Percentiles rank a stretch among this genome's conserved stretches.
phyloP scores from a whole-genome alignment of 2,113 vertebrate species.

The Carassius auratus region DNA sequence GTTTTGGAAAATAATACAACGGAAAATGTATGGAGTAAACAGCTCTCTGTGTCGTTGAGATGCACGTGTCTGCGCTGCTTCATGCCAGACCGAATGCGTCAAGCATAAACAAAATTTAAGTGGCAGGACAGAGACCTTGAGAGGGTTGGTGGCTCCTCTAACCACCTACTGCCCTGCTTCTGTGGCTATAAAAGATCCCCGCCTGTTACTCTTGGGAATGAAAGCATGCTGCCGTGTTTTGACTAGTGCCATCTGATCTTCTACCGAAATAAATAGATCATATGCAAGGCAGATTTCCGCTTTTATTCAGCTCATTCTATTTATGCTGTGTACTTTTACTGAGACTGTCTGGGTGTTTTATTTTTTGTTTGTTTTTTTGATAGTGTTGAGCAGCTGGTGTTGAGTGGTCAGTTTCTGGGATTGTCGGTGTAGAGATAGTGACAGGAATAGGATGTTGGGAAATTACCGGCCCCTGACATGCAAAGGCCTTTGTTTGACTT shows the following conservation, averaged over 20 bases:
- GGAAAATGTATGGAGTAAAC: constrained; percentile 9
- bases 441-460: constrained; percentile 39
- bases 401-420: neutral
- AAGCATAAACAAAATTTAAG: constrained; percentile 2
- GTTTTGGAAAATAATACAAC: neutral
- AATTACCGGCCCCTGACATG: constrained; percentile 14
- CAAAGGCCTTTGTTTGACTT: constrained; percentile 64
- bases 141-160: neutral
- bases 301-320: neutral
- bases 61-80: neutral
- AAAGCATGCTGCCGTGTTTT: constrained; percentile 10
- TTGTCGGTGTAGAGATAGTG: constrained; percentile 14
- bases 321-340: neutral
- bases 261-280: constrained; percentile 13
- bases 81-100: constrained; percentile 7
- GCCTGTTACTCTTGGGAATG: constrained; percentile 11
- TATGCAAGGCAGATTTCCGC: constrained; percentile 2
- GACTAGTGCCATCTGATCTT: constrained; percentile 26
- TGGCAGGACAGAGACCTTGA: constrained; percentile 19
- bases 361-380: neutral
- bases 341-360: neutral
- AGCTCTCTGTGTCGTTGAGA: neutral
- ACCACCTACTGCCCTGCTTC: constrained; percentile 23
- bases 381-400: neutral
- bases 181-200: neutral